Conservation (phyloP, 2,888 invertebrate genomes). For the Aradus depressus region DNA sequence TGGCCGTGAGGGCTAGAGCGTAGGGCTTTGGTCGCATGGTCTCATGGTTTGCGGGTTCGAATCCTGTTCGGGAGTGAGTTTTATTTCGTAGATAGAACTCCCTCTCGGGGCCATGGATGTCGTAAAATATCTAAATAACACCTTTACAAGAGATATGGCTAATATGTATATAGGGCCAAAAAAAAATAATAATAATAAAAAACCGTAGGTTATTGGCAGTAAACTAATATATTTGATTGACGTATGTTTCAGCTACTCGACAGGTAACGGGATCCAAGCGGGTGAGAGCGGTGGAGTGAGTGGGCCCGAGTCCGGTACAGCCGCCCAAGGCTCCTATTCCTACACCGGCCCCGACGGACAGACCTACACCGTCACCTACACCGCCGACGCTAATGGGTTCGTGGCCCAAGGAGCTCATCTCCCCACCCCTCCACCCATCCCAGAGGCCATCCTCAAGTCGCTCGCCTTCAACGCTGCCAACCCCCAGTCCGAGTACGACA, state of each 20-base stretch:
- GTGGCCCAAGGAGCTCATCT: slow-evolving; percentile 53
- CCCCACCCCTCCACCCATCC: slow-evolving; percentile 73
- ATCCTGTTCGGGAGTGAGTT: too few species aligned
- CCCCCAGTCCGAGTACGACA: slow-evolving; percentile 14
- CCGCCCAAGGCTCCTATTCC: slow-evolving; percentile 36
- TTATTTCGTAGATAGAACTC: too few species aligned
- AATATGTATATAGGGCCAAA: too few species aligned
- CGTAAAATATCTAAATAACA: too few species aligned
- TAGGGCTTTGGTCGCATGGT: too few species aligned
- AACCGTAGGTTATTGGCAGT: too few species aligned
- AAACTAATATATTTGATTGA: too few species aligned
- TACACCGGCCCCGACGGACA: slow-evolving; percentile 44
- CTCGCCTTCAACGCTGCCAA: slow-evolving; percentile 14
- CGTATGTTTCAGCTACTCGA: slow-evolving; percentile 28
- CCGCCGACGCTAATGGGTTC: slow-evolving; percentile 51
- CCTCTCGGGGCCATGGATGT: too few species aligned
- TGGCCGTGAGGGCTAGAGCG: too few species aligned
- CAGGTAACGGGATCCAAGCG: slow-evolving; percentile 40
- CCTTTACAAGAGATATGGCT: too few species aligned
- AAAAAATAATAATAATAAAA: too few species aligned
- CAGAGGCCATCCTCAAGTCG: slow-evolving; percentile 44
- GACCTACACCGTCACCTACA: slow-evolving; percentile 42
- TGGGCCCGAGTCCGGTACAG: slow-evolving; percentile 33
- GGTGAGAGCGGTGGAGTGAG: slow-evolving; percentile 42
- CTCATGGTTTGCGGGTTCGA: too few species aligned